A percentile compares a stretch with the other conserved stretches of the same genome.
Evolutionary conservation across 2,797 vertebrate species (phyloP).

Genomic region (Coccyzus lansbergi): DNA sequence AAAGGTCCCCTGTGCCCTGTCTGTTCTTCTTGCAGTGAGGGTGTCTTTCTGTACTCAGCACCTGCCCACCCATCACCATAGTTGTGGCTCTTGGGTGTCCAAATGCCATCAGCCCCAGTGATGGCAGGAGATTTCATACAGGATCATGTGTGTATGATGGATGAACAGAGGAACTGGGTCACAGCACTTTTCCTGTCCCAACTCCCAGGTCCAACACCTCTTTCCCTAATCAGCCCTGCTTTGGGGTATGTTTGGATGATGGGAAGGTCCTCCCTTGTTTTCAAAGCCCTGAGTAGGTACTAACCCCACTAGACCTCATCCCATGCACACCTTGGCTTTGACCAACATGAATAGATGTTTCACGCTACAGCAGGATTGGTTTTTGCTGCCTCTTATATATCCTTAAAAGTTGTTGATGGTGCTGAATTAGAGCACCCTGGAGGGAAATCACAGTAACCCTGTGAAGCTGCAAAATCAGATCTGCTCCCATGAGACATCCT

Average conservation of each 20-base stretch:
- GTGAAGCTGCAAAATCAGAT: background rate
- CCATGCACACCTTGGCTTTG: background rate
- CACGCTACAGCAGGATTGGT: background rate
- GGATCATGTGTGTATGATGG: rapidly evolving
- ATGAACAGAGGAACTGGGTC: background rate
- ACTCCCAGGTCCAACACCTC: background rate
- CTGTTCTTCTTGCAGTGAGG: background rate
- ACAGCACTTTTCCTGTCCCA: background rate
- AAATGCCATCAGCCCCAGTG: background rate
- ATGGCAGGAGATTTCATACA: background rate
- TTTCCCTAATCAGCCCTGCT: background rate
- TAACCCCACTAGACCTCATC: background rate
- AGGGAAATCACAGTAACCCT: background rate
- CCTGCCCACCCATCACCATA: rapidly evolving
- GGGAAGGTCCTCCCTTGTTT: background rate
- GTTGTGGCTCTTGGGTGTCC: background rate
- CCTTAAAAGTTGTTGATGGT: background rate
- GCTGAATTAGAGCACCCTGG: background rate
- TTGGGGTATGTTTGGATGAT: background rate
- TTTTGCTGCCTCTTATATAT: background rate
- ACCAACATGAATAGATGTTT: background rate
- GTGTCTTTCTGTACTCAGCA: background rate
- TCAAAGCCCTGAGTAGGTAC: background rate
- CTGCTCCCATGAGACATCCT: background rate
- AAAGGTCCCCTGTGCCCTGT: background rate